Conservation (phyloP, 2,888 invertebrate species). For the Lamellibrachia satsuma region DNA sequence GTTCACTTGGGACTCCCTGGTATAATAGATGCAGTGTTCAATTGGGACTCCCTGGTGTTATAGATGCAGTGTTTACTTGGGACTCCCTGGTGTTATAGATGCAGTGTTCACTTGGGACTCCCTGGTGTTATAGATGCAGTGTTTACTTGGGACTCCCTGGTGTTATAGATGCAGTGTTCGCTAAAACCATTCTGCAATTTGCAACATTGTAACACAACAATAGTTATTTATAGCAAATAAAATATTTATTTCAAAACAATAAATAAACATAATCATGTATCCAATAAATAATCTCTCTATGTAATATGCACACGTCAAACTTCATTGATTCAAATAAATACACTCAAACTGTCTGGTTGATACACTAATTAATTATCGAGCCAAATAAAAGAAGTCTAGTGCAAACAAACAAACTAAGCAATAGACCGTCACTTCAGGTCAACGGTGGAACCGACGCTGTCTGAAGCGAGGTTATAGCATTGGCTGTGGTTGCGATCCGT, state of each 20-base stretch:
- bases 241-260: constrained; percentile 13
- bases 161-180: not conserved
- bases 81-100: no score
- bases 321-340: constrained; percentile 5
- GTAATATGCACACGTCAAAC: not conserved
- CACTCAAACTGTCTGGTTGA: no score
- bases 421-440: not conserved
- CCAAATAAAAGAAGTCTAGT: not conserved
- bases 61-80: no score
- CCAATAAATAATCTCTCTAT: constrained; percentile 8
- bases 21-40: no score
- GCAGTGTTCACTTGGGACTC: no score
- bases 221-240: not conserved
- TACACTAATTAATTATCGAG: not conserved
- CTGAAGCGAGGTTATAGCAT: not conserved
- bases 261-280: not conserved
- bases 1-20: no score
- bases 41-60: no score
- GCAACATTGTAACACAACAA: not conserved
- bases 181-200: not conserved
- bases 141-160: not conserved
- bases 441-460: not conserved
- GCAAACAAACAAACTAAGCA: not conserved
- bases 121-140: no score
- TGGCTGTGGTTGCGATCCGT: not conserved